Conservation (phyloP, 2,888 invertebrate genomes). For the Drosophila formosana region DNA sequence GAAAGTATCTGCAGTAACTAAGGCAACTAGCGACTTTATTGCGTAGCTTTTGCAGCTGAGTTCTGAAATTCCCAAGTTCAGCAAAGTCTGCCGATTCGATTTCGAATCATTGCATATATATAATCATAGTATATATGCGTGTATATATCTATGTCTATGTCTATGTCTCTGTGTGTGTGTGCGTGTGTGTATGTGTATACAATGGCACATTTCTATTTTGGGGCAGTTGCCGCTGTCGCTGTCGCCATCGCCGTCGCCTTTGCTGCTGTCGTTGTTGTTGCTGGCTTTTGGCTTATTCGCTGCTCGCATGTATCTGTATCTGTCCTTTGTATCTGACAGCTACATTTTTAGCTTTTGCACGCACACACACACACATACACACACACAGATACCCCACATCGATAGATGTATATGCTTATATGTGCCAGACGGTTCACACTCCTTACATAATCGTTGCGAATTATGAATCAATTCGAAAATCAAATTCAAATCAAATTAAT, state of each 20-base stretch:
- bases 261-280: constrained; percentile 8
- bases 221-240: constrained; percentile 34
- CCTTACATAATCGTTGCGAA: constrained; percentile 63
- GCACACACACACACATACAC: constrained; percentile 45
- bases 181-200: constrained; percentile 37
- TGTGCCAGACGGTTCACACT: constrained; percentile 32
- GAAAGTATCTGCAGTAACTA: neutral
- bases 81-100: constrained; percentile 7
- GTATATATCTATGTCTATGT: constrained; percentile 7
- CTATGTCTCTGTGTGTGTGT: constrained; percentile 14
- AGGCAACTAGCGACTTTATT: neutral
- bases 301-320: constrained; percentile 11
- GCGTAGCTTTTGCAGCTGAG: neutral
- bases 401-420: constrained; percentile 8
- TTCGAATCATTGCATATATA: constrained; percentile 1
- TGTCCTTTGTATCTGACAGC: constrained; percentile 49
- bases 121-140: constrained; percentile 13
- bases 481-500: constrained; percentile 15
- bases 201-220: constrained; percentile 65
- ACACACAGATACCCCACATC: constrained; percentile 45
- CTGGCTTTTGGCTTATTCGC: constrained; percentile 33
- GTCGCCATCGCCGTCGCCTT: too few relatives aligned
- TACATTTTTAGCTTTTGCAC: constrained; percentile 57
- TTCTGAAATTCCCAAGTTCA: constrained; percentile 27
- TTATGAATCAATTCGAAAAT: constrained; percentile 17